Evolutionary conservation across 2,888 invertebrate species (phyloP).

Genomic region (Cyclophora albipunctata): DNA sequence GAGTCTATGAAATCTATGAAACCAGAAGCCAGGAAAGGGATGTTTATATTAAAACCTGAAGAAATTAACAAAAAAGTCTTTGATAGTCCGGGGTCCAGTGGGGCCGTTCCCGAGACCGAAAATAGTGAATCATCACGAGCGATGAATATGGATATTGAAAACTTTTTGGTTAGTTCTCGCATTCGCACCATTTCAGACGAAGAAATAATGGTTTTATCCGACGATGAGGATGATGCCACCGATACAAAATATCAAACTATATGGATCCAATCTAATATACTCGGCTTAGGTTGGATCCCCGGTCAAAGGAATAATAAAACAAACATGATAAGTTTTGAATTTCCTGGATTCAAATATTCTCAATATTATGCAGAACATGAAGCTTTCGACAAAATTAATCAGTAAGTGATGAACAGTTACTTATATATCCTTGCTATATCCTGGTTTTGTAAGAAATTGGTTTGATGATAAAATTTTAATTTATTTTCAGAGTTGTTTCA

Average conservation of each 20-base stretch:
- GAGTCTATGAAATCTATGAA: slow-evolving; percentile 14
- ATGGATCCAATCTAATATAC: slow-evolving; percentile 44
- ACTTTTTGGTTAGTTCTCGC: slow-evolving; percentile 32
- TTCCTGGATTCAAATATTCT: slow-evolving; percentile 51
- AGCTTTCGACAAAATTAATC: slow-evolving; percentile 48
- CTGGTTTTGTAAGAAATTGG: too few relatives aligned
- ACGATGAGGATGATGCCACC: slow-evolving; percentile 14
- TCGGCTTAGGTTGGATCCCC: slow-evolving; percentile 44
- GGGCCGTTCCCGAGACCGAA: not conserved
- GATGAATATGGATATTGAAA: slow-evolving; percentile 34
- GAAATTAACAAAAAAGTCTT: slow-evolving; percentile 54
- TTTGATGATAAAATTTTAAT: too few relatives aligned
- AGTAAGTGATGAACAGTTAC: slow-evolving; percentile 40
- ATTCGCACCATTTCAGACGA: slow-evolving; percentile 23
- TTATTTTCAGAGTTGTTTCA: slow-evolving; percentile 34
- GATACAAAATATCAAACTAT: slow-evolving; percentile 23
- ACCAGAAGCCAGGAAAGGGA: slow-evolving; percentile 30
- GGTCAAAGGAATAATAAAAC: slow-evolving; percentile 31
- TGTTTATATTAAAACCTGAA: slow-evolving; percentile 63
- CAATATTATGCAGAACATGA: slow-evolving; percentile 42
- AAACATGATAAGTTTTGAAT: slow-evolving; percentile 40
- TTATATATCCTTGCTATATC: not conserved
- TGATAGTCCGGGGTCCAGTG: slow-evolving; percentile 3
- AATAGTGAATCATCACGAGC: too few relatives aligned
- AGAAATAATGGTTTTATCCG: slow-evolving; percentile 33